phyloP scores from a whole-genome alignment of 1,140 invertebrate genomes.

The Drosophila bifasciata region DNA sequence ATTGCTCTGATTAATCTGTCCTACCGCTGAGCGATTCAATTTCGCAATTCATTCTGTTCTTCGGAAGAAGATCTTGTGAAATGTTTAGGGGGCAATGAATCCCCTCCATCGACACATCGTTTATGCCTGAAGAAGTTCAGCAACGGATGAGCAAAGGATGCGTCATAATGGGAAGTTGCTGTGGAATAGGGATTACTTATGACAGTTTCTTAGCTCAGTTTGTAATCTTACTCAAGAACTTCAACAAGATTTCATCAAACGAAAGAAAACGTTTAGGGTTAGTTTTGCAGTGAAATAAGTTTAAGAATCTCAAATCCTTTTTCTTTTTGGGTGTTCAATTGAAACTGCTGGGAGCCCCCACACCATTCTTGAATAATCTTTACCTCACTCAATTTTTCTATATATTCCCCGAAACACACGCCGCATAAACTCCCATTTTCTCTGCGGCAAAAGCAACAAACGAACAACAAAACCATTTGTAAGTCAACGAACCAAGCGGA shows the following conservation, averaged over 20 bases:
- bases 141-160: not conserved
- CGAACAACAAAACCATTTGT: constrained; percentile 49
- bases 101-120: constrained; percentile 20
- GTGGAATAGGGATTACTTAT: not conserved
- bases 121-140: constrained; percentile 12
- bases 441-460: constrained; percentile 8
- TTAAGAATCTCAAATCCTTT: too few species aligned
- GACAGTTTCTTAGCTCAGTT: too few species aligned
- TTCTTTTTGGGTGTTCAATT: too few species aligned
- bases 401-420: too few species aligned
- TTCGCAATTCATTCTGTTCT: constrained; percentile 26
- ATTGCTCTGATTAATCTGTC: constrained; percentile 32
- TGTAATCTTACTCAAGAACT: too few species aligned
- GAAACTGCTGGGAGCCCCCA: too few species aligned
- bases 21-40: not conserved
- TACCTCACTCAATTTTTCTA: too few species aligned
- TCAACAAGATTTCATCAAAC: too few species aligned
- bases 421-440: not conserved
- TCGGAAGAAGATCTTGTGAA: constrained; percentile 26
- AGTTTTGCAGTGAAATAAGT: too few species aligned
- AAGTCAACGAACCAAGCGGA: constrained; percentile 69
- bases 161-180: constrained; percentile 42
- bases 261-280: too few species aligned
- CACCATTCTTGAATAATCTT: too few species aligned
- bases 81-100: constrained; percentile 23